phyloP scores from a whole-genome alignment of 2,888 invertebrate genomes.

The Taenaris catops region DNA sequence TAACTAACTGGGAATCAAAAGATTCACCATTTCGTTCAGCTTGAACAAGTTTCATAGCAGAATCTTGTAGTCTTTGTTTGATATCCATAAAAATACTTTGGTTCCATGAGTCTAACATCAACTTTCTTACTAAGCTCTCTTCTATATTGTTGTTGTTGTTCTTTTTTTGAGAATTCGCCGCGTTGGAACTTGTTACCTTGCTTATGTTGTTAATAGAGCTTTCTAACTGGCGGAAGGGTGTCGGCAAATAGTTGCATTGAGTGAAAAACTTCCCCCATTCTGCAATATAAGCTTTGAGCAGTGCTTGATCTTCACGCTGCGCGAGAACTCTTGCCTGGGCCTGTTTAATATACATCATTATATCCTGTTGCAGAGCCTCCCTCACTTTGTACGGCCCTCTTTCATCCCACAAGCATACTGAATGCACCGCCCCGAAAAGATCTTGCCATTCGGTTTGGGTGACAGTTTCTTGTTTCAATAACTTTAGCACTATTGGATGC shows the following conservation, averaged over 20 bases:
- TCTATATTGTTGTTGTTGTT: conserved; percentile 83
- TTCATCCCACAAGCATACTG: conserved; percentile 98
- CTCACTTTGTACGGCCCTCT: conserved; percentile 93
- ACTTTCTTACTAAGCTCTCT: conserved; percentile 94
- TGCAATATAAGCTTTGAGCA: conserved; percentile 96
- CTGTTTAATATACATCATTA: conserved; percentile 95
- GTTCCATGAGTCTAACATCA: conserved; percentile 99
- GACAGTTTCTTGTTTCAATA: conserved; percentile 96
- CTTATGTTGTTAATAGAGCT: conserved; percentile 84
- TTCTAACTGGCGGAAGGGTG: conserved; percentile 96
- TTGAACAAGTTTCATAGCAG: conserved; percentile 98
- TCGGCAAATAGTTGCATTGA: conserved; percentile 97
- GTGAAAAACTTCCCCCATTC: conserved; percentile 99
- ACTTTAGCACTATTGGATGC: conserved; percentile 95
- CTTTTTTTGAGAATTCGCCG: conserved; percentile 66
- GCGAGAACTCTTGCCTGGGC: conserved; percentile 94
- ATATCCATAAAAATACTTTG: conserved; percentile 97
- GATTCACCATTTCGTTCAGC: conserved; percentile 98
- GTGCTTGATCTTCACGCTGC: conserved; percentile 96
- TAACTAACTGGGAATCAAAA: conserved; percentile 98
- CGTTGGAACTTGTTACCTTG: conserved; percentile 57
- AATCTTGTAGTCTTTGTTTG: conserved; percentile 94
- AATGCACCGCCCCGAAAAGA: conserved; percentile 96
- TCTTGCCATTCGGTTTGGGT: conserved; percentile 98
- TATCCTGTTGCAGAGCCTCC: conserved; percentile 94